Evolutionary conservation across 2,888 invertebrate species (phyloP), one percentile per base, ranked within the genome.

Genomic region (Neoaliturus tenellus): DNA sequence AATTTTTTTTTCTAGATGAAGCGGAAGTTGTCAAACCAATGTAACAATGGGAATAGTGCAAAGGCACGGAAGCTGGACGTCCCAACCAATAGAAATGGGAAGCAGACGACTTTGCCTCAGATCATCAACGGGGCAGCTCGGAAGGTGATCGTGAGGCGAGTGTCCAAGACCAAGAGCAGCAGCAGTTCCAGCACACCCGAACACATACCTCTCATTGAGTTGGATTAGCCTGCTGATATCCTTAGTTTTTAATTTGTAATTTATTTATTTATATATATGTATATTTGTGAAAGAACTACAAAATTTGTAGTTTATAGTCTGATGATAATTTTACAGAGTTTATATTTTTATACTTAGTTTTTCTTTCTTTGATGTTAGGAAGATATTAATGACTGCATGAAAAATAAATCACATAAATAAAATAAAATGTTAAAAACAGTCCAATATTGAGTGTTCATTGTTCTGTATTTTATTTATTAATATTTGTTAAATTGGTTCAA

Each of bases 41-140:
- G 23, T 2, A 41, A 6, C 39, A 39, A 71, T 39, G 39, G 23
- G 14, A 41, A 23, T 20, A 39, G 10, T 39, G n/a, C 20, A 41
- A 71, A 71, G 71, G 6, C 33, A 20, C 35, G 71, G 39, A 71
- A 23, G 39, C 31, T 71, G 41, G 23, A 71, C 20, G 25, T 31
- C 1, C 12, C 28, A 31, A 62, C 28, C 62, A 62, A 62, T n/a
- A 10, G 20, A n/a, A 71, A 14, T 5, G 25, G 41, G 28, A 71
- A 41, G 31, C 71, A 71, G 39, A n/a, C 20, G 20, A 20, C 33
- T 1, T 8, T 39, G 39, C 71, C 39, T 1, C 71, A 71, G 5
- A 41, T 39, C 14, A 71, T 71, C 71, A 71, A 71, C 28, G 71
- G 71, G 20, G 71, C 71, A 6, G 2, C 39, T 6, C 35, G 71